Percentiles rank a stretch among this genome's conserved stretches.
phyloP scores from a whole-genome alignment of 2,113 vertebrate species.

The Megaceryle torquata region DNA sequence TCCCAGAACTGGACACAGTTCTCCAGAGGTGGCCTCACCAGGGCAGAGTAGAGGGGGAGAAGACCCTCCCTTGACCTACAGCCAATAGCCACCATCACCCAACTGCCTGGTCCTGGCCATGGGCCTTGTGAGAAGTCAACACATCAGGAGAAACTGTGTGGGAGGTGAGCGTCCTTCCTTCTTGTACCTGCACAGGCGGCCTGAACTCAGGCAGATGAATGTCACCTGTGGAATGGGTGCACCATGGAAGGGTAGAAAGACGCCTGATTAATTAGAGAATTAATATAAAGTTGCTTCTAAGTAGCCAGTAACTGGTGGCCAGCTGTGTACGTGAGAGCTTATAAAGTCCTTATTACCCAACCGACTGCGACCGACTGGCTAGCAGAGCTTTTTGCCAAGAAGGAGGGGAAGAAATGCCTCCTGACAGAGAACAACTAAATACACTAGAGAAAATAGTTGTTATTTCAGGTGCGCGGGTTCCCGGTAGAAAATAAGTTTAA shows the following conservation, averaged over 20 bases:
- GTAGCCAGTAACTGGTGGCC: background rate
- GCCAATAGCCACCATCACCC: too few species aligned
- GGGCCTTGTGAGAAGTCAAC: background rate
- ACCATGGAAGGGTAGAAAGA: background rate
- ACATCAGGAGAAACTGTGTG: background rate
- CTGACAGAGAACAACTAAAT: background rate
- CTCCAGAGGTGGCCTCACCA: too few species aligned
- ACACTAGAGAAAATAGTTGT: slow-evolving; percentile 48
- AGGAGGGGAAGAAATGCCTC: background rate
- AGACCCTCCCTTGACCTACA: too few species aligned
- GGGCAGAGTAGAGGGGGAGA: too few species aligned
- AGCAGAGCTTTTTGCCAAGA: background rate
- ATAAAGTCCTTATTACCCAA: background rate
- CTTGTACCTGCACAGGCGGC: background rate
- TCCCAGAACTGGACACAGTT: too few species aligned
- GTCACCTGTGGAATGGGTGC: background rate
- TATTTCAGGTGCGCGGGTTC: slow-evolving; percentile 67
- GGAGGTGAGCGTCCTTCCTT: background rate
- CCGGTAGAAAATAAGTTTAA: slow-evolving; percentile 63
- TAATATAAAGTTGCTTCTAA: background rate
- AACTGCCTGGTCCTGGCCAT: accelerated
- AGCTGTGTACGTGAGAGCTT: background rate
- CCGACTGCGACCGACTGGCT: background rate
- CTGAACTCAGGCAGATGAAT: background rate
- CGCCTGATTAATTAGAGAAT: background rate